phyloP scores from a whole-genome alignment of 2,888 invertebrate species.

The Athripsodes cinereus region DNA sequence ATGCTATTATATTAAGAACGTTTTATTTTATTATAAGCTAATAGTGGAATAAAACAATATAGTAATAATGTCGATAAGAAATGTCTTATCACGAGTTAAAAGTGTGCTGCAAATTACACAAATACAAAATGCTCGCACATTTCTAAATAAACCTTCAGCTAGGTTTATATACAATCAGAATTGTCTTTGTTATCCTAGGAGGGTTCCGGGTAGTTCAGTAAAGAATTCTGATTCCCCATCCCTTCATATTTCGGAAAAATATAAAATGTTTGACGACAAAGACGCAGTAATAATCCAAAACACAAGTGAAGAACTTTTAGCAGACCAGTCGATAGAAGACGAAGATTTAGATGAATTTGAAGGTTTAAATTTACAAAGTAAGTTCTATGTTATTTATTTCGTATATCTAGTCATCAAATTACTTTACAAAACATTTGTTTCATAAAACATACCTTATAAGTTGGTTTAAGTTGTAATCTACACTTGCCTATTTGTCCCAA shows the following conservation, averaged over 20 bases:
- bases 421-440: too few species aligned
- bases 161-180: constrained; percentile 4
- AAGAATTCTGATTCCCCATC: constrained; percentile 23
- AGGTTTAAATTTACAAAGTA: constrained; percentile 57
- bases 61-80: not conserved
- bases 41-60: too few species aligned
- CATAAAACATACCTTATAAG: too few species aligned
- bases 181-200: constrained; percentile 12
- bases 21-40: too few species aligned
- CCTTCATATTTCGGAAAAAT: constrained; percentile 53
- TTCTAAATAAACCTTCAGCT: not conserved
- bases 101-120: not conserved
- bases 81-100: not conserved
- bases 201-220: not conserved
- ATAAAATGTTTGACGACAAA: constrained; percentile 63
- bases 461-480: too few species aligned
- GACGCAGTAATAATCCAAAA: constrained; percentile 66
- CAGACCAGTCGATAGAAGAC: constrained; percentile 33
- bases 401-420: too few species aligned
- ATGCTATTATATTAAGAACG: too few species aligned
- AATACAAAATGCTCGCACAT: not conserved
- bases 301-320: constrained; percentile 53
- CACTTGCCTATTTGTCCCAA: too few species aligned
- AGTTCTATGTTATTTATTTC: too few species aligned
- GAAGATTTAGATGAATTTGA: constrained; percentile 55